Evolutionary conservation across 2,797 vertebrate genomes (phyloP).

Genomic region (Pachyuromys duprasi): DNA sequence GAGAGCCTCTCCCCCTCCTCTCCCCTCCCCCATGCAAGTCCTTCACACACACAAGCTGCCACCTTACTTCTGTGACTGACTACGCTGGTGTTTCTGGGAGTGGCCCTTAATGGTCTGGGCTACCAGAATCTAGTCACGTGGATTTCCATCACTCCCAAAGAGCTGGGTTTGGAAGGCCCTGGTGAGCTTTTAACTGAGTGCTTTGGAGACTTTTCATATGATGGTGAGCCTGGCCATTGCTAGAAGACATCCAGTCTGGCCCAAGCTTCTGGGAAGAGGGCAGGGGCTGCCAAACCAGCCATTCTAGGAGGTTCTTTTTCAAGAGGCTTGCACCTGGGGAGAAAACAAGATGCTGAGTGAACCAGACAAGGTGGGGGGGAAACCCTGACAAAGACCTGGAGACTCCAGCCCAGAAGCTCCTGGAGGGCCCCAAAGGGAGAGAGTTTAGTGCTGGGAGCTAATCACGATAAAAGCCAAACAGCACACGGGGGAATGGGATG

Average conservation of each 20-base stretch:
- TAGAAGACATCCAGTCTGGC: background rate
- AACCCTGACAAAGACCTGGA: background rate
- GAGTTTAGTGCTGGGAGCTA: constrained; percentile 71
- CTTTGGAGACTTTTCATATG: background rate
- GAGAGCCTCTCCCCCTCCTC: no score
- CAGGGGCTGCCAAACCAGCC: background rate
- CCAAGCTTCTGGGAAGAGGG: background rate
- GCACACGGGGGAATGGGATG: constrained; percentile 70
- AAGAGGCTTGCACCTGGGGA: background rate
- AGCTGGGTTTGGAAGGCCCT: background rate
- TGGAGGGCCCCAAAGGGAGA: constrained; percentile 45
- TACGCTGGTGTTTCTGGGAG: background rate
- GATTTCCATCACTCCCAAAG: background rate
- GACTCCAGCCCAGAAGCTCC: constrained; percentile 42
- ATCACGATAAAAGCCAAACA: constrained; percentile 76
- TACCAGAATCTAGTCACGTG: background rate
- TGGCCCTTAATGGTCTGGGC: background rate
- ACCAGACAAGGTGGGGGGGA: background rate
- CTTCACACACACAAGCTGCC: background rate
- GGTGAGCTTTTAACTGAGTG: background rate
- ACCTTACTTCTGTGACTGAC: background rate
- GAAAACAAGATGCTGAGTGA: background rate
- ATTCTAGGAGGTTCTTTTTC: constrained; percentile 42
- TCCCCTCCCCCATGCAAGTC: background rate
- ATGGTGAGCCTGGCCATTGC: background rate